Evolutionary conservation across 2,113 vertebrate genomes (phyloP).

Genomic region (Anarrhichthys ocellatus): DNA sequence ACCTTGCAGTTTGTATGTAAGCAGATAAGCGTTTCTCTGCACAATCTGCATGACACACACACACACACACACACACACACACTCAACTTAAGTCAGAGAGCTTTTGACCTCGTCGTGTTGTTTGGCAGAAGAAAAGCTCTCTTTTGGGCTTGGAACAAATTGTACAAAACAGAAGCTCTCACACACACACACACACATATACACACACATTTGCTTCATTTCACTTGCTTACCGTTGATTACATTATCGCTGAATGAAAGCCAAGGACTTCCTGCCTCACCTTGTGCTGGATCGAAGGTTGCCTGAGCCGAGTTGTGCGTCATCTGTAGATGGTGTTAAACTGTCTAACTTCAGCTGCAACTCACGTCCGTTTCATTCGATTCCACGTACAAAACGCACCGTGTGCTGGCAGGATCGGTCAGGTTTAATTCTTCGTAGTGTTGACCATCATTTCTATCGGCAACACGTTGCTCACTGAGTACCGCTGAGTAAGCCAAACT

Average conservation of each 20-base stretch:
- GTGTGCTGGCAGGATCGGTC: neutral
- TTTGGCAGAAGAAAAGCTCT: constrained; percentile 15
- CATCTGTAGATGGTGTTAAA: constrained; percentile 12
- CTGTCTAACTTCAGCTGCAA: neutral
- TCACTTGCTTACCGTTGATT: constrained; percentile 7
- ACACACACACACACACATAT: constrained; percentile 3
- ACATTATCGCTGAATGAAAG: constrained; percentile 22
- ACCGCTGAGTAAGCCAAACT: neutral
- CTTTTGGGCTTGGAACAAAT: constrained; percentile 9
- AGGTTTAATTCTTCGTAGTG: neutral
- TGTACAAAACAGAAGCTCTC: constrained; percentile 16
- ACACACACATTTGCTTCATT: constrained; percentile 11
- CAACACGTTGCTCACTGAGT: neutral
- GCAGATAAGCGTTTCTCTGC: constrained; percentile 5
- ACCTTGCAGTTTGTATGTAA: neutral
- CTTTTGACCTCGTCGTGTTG: constrained; percentile 18
- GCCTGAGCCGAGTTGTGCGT: constrained; percentile 33
- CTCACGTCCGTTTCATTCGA: neutral
- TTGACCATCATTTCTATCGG: neutral
- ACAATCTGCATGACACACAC: neutral
- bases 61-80: neutral
- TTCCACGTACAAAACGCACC: neutral
- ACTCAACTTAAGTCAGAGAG: neutral
- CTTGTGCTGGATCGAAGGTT: constrained; percentile 16
- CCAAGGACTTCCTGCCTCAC: constrained; percentile 26